These are phyloP conservation scores for Lampropteryx suffumata DNA, from an alignment of 2,888 invertebrate genomes.

Conservation along the genomic window DNA sequence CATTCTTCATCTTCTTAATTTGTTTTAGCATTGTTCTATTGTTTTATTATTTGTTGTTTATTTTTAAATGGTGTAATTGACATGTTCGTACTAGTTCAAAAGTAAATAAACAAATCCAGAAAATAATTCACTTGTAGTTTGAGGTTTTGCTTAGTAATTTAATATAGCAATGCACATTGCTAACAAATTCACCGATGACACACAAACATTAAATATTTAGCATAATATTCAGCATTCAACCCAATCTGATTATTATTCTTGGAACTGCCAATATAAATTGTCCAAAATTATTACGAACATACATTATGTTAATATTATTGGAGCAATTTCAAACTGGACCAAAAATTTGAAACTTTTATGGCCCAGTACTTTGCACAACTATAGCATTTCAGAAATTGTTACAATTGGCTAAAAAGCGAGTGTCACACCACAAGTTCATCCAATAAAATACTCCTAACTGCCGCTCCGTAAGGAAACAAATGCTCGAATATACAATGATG, in stretches of 20 bases:
- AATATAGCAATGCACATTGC: no score
- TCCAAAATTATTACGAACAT: slow-evolving; percentile 8
- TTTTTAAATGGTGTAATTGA: no score
- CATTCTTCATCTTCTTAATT: no score
- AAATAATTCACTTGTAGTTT: no score
- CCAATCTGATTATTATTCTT: slow-evolving; percentile 4
- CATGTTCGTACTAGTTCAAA: no score
- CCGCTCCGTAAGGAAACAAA: slow-evolving; percentile 78
- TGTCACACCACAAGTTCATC: slow-evolving; percentile 76
- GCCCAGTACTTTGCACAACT: slow-evolving; percentile 40
- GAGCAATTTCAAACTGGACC: slow-evolving; percentile 7
- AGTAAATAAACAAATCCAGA: no score
- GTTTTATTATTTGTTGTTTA: no score
- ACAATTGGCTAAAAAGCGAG: slow-evolving; percentile 74
- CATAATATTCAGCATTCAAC: background rate
- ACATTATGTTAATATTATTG: slow-evolving; percentile 17
- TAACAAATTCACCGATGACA: no score
- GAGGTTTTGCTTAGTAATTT: no score
- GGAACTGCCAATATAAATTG: slow-evolving; percentile 2
- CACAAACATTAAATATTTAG: background rate
- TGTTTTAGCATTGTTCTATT: no score
- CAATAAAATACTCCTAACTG: slow-evolving; percentile 81
- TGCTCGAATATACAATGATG: slow-evolving; percentile 78
- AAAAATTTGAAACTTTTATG: slow-evolving; percentile 52
- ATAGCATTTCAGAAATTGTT: slow-evolving; percentile 59